Base-by-base conservation (phyloP, 2,113 vertebrate genomes). In the Vulpes ferrilata region DNA sequence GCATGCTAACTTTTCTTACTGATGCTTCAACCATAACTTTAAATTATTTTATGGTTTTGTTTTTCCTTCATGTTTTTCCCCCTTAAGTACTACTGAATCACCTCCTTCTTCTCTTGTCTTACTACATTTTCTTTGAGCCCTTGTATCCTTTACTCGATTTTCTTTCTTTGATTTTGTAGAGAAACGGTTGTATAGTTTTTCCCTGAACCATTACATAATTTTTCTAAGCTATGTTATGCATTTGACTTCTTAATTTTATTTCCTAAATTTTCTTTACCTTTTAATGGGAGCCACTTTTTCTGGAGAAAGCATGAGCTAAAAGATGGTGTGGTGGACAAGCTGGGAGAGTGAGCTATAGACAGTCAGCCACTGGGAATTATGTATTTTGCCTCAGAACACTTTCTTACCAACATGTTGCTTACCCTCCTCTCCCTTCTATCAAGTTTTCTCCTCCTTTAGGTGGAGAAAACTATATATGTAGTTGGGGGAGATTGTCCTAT, bases 121-220 rank as follows among this genome's bases (percentile, higher is more conserved):
- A 57, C 80, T 48, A 3, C 11, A 8, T 51, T 35, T 87, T 87
- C 30, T 92, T 22, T 32, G 62, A 73, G 27, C 12, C 55, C 60
- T 43, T 22, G 3, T 64, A 38, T 59, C 8, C 73, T 22, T 65
- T 81, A 62, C 12, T 85, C 74, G 38, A 69, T 57, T 90, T 87
- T 95, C 43, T 69, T 43, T 86, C 30, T 90, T 89, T 82, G 59
- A 73, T 92, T 95, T 96, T 73, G 0, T 83, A 93, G n/a, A 32
- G 10, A 90, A 55, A 10, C 71, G 0, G 79, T 76, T 59, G 53
- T 23, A 48, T n/a, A 67, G 51, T 57, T 71, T 92, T 43, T 16
- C 43, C 32, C 80, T 51, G 2, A 81, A 32, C 48, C 57, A 25
- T 48, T 53, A 25, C 17, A 32, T 38, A 22, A 22, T 62, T 90